phyloP scores from a whole-genome alignment of 2,113 vertebrate species.

The Hyperopisus bebe region DNA sequence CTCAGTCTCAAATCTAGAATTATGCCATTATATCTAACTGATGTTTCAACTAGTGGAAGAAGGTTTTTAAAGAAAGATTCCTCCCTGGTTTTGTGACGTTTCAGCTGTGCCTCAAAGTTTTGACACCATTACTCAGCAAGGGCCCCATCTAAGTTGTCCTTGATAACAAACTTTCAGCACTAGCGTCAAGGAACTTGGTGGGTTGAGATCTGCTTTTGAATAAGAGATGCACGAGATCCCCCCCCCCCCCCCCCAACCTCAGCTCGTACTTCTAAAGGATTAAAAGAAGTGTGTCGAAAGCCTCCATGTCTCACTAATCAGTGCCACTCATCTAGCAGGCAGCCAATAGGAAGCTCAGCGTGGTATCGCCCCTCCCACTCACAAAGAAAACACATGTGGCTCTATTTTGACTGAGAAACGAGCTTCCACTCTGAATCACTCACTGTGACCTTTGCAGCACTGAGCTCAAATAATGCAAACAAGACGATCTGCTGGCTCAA shows the following conservation, averaged over 20 bases:
- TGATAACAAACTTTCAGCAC: neutral
- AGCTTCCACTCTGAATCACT: conserved; percentile 23
- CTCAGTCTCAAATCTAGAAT: neutral
- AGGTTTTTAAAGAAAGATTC: neutral
- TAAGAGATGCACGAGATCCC: conserved; percentile 25
- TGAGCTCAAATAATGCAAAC: conserved; percentile 37
- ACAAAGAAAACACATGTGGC: conserved; percentile 47
- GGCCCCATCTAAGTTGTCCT: neutral
- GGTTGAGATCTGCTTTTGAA: conserved; percentile 18
- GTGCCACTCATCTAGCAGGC: conserved; percentile 39
- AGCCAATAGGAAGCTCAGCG: conserved; percentile 30
- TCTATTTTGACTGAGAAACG: conserved; percentile 46
- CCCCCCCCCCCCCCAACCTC: conserved; percentile 13
- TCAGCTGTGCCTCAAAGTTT: neutral
- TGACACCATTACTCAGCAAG: neutral
- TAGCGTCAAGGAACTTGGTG: neutral
- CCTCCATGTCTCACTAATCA: conserved; percentile 34
- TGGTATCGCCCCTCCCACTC: conserved; percentile 40
- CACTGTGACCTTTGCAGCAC: conserved; percentile 32
- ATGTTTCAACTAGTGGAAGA: neutral
- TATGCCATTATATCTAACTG: neutral
- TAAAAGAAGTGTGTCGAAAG: conserved; percentile 13
- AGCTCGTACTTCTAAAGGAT: conserved; percentile 1
- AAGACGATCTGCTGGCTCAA: conserved; percentile 42
- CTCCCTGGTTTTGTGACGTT: neutral